Base-by-base conservation (phyloP, 2,113 vertebrate genomes). In the Capreolus pygargus region DNA sequence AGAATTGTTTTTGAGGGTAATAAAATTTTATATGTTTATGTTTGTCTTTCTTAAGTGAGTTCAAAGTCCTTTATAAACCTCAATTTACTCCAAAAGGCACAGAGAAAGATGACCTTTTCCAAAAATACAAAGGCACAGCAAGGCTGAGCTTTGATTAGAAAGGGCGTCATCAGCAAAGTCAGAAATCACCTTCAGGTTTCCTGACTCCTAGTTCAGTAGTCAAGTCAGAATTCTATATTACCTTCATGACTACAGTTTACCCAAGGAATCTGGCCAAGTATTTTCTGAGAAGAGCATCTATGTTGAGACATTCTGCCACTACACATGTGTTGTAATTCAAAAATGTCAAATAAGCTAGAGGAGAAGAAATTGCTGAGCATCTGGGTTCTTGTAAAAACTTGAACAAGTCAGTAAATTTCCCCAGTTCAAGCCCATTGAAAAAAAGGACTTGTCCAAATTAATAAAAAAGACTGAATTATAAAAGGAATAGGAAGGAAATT, bases 21-120 rank as follows among this genome's bases (percentile, higher is more conserved):
- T 95, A 94, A 91, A 83, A 94, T 57, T 93, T 96, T 94, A 15
- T 79, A 70, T 96, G 93, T 98, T 97, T 98, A 81, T 91, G 52
- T 95, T 89, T 97, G 30, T 89, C 89, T 94, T 86, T 96, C 76
- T 87, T 39, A 57, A 60, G 33, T 39, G 19, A 93, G 39, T 58
- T 90, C 91, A 70, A 78, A 96, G 47, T 91, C 55, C 25, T 91
- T 58, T 89, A 85, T 54, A 96, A 91, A 84, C 39, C 30, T 84
- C 47, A 87, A 12, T 43, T 4, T 67, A 79, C 21, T 74, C 39
- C 50, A 55, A 84, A 83, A 83, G n/a, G 67, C 55, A 14, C 58
- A 60, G 52, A 97, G 87, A 84, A 95, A 86, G 43, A 83, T 70
- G 89, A 95, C 43, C 60, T 91, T 96, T 95, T 81, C 55, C 55